phyloP scores from a whole-genome alignment of 2,797 vertebrate species.

The Siniperca undulata region DNA sequence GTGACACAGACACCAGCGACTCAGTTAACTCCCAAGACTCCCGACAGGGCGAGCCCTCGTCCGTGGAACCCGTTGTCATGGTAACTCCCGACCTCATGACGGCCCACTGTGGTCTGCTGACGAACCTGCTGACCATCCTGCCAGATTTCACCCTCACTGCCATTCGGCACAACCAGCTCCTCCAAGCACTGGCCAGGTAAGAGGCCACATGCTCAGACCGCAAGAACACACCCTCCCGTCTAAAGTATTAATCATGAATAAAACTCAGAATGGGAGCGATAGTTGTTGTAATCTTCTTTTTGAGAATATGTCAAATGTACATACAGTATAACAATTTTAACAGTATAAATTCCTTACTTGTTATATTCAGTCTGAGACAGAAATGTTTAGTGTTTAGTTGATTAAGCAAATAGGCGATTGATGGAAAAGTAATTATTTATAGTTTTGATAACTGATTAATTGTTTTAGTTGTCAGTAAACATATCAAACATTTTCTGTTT shows the following conservation, averaged over 20 bases:
- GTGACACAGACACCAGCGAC: conserved; percentile 83
- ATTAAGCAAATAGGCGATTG: background rate
- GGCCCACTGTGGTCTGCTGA: conserved; percentile 90
- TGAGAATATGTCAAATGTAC: background rate
- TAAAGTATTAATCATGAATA: conserved; percentile 1
- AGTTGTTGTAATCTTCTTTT: background rate
- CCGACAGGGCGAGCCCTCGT: conserved; percentile 67
- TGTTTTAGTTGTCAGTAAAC: background rate
- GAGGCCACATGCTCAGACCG: conserved; percentile 27
- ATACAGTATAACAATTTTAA: background rate
- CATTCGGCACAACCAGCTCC: conserved; percentile 84
- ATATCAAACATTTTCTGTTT: background rate
- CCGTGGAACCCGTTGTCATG: conserved; percentile 80
- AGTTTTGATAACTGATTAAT: background rate
- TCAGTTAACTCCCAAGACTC: conserved; percentile 84
- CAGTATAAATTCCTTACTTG: background rate
- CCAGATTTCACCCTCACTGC: conserved; percentile 89
- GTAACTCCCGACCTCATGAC: conserved; percentile 92
- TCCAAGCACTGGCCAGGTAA: conserved; percentile 90
- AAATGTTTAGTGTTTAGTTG: background rate
- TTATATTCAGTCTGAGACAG: background rate
- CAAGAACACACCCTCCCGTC: background rate
- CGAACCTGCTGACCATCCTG: conserved; percentile 89
- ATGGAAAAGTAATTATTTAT: conserved; percentile 2
- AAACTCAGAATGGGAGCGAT: background rate